A percentile compares a stretch with the other conserved stretches of the same genome.
These are phyloP conservation scores for Erebia epiphron DNA, from an alignment of 2,888 invertebrate genomes.

Conservation along the genomic window DNA sequence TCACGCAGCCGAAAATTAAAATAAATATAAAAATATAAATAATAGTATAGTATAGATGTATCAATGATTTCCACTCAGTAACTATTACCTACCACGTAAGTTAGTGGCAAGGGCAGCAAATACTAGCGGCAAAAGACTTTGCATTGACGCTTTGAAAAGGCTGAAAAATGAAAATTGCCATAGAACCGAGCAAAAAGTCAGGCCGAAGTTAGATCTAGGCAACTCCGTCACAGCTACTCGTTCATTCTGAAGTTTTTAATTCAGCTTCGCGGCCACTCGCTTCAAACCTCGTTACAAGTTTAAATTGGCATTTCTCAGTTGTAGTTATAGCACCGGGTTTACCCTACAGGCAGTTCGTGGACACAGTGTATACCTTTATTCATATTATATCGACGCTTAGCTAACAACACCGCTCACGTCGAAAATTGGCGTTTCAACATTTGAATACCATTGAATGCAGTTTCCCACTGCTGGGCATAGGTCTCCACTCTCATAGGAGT, in stretches of 20 bases:
- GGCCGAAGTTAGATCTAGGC: constrained; percentile 74
- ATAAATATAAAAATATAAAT: too few relatives aligned
- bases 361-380: background rate
- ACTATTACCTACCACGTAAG: too few relatives aligned
- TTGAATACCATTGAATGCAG: too few relatives aligned
- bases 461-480: too few relatives aligned
- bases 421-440: too few relatives aligned
- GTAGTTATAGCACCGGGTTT: constrained; percentile 56
- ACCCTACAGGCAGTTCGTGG: background rate
- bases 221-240: constrained; percentile 62
- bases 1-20: too few relatives aligned
- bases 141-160: constrained; percentile 47
- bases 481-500: too few relatives aligned
- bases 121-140: background rate
- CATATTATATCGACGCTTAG: too few relatives aligned
- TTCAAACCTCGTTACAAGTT: constrained; percentile 81
- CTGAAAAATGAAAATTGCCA: constrained; percentile 46
- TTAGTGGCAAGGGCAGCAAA: background rate
- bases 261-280: constrained; percentile 77
- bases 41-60: too few relatives aligned
- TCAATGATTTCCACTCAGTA: too few relatives aligned
- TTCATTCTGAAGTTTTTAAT: constrained; percentile 64
- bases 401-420: too few relatives aligned
- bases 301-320: constrained; percentile 82
- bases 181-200: constrained; percentile 66